Conservation (phyloP, 2,797 vertebrate genomes). For the Buphagus erythrorhynchus region DNA sequence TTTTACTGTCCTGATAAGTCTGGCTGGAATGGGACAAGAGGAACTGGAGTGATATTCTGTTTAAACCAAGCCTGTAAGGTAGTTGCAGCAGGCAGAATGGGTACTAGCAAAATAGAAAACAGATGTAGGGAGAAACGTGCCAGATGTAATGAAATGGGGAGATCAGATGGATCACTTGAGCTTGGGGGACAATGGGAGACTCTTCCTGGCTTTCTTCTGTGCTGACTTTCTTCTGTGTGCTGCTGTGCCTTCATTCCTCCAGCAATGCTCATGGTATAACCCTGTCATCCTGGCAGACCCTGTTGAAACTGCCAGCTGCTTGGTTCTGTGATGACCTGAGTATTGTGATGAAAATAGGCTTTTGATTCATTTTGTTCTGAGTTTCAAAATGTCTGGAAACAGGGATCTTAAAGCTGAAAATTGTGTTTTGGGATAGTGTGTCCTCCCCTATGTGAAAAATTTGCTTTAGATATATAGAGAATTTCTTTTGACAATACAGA, state of each 20-base stretch:
- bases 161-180: neutral
- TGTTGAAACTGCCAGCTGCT: neutral
- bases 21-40: neutral
- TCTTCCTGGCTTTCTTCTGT: neutral
- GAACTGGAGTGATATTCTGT: neutral
- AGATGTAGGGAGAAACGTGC: neutral
- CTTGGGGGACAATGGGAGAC: neutral
- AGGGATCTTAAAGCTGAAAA: neutral
- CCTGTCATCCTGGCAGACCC: neutral
- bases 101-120: neutral
- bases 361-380: neutral
- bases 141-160: neutral
- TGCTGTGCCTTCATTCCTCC: neutral
- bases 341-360: neutral
- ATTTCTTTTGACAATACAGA: neutral
- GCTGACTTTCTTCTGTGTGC: neutral
- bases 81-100: neutral
- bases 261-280: neutral
- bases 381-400: neutral
- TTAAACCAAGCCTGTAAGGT: neutral
- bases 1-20: neutral
- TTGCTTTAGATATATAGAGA: neutral
- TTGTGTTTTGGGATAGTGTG: accelerated
- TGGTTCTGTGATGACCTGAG: neutral
- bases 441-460: neutral